phyloP scores from a whole-genome alignment of 2,113 vertebrate species.

The Callopanchax toddi region DNA sequence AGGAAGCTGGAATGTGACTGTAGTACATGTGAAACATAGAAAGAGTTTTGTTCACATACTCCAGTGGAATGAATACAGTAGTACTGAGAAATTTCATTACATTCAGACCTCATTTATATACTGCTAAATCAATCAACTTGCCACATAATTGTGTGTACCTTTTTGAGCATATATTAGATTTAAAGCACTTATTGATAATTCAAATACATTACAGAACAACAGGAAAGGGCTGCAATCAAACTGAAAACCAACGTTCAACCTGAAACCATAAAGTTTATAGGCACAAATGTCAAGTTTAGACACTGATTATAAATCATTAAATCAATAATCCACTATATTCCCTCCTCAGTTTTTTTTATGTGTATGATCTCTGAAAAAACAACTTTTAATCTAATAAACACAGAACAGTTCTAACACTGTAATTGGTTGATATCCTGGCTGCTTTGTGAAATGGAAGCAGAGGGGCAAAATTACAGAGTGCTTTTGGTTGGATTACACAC shows the following conservation, averaged over 20 bases:
- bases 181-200: background rate
- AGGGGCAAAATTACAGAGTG: slow-evolving; percentile 74
- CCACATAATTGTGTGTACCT: background rate
- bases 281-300: slow-evolving; percentile 59
- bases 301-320: slow-evolving; percentile 62
- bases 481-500: slow-evolving; percentile 65
- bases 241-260: no score
- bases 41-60: slow-evolving; percentile 11
- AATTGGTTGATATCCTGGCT: slow-evolving; percentile 70
- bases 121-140: background rate
- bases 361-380: slow-evolving; percentile 21
- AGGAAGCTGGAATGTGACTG: no score
- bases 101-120: background rate
- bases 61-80: background rate
- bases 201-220: background rate
- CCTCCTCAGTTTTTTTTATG: slow-evolving; percentile 37
- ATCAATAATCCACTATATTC: slow-evolving; percentile 40
- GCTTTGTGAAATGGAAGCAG: slow-evolving; percentile 61
- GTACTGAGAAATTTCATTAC: background rate
- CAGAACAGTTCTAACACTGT: slow-evolving; percentile 60
- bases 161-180: background rate
- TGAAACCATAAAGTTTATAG: no score
- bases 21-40: slow-evolving; percentile 35
- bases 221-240: no score
- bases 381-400: slow-evolving; percentile 54